Conservation (phyloP, 2,113 vertebrate genomes). For the Lophochroa leadbeateri region DNA sequence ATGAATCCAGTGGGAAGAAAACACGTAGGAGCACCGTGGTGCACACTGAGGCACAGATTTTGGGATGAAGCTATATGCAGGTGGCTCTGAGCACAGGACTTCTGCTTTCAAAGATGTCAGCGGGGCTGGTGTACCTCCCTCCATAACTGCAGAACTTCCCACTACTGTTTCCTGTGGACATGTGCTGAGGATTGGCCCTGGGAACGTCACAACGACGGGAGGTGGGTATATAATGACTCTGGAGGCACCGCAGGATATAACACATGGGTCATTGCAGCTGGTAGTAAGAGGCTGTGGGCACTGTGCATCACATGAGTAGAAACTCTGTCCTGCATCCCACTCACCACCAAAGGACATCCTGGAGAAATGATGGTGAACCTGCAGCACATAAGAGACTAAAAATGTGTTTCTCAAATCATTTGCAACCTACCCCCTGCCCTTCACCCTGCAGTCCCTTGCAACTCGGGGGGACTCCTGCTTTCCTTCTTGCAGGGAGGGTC, state of each 20-base stretch:
- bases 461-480: too few species aligned
- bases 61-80: rapidly evolving
- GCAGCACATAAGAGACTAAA: background rate
- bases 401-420: background rate
- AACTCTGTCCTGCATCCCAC: rapidly evolving
- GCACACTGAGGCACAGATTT: rapidly evolving
- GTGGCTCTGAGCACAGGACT: background rate
- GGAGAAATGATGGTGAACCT: background rate
- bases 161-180: background rate
- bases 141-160: background rate
- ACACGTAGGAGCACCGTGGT: background rate
- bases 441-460: rapidly evolving
- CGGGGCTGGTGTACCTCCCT: rapidly evolving
- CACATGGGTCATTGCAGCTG: background rate
- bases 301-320: rapidly evolving
- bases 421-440: rapidly evolving
- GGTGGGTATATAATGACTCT: slow-evolving; percentile 47
- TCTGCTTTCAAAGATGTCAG: background rate
- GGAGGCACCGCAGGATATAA: background rate
- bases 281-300: background rate
- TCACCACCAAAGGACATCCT: background rate
- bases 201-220: background rate
- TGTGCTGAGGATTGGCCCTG: background rate
- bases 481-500: background rate
- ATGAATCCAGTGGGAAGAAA: slow-evolving; percentile 17